Evolutionary conservation across 2,113 vertebrate genomes (phyloP).

Genomic region (Scomber scombrus): DNA sequence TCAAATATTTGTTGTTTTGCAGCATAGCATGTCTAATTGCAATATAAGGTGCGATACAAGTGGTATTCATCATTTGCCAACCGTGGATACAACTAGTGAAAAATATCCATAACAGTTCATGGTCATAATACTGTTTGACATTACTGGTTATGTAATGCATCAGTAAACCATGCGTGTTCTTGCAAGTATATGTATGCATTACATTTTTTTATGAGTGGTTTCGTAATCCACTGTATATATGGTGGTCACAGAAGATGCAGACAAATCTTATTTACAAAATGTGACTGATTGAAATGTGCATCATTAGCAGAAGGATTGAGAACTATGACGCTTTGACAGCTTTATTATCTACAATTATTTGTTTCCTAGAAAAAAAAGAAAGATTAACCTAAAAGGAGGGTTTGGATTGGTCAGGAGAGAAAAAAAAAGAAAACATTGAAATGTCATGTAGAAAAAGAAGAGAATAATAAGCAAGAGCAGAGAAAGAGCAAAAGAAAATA

Average conservation of each 20-base stretch:
- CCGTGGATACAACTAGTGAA: neutral
- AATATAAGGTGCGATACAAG: conserved; percentile 10
- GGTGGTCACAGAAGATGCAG: neutral
- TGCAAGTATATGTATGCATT: neutral
- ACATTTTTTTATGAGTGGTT: neutral
- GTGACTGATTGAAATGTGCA: too few species aligned
- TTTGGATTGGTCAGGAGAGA: conserved; percentile 23
- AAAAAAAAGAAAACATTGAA: conserved; percentile 28
- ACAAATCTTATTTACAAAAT: too few species aligned
- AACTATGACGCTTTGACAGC: neutral
- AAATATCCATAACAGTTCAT: conserved; percentile 13
- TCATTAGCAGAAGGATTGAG: conserved; percentile 9
- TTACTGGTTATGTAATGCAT: conserved; percentile 18
- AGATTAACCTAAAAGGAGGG: neutral
- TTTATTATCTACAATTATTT: conserved; percentile 19
- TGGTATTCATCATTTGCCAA: neutral
- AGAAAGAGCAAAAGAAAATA: conserved; percentile 21
- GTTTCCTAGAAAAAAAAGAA: conserved; percentile 17
- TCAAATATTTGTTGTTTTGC: neutral
- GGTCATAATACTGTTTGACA: neutral
- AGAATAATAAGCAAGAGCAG: neutral
- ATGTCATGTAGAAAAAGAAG: conserved; percentile 12
- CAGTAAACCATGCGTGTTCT: neutral
- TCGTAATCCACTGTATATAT: conserved; percentile 4
- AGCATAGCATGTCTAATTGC: neutral